Conservation (phyloP, 2,797 vertebrate genomes). For the Pseudomugil tenellus region DNA sequence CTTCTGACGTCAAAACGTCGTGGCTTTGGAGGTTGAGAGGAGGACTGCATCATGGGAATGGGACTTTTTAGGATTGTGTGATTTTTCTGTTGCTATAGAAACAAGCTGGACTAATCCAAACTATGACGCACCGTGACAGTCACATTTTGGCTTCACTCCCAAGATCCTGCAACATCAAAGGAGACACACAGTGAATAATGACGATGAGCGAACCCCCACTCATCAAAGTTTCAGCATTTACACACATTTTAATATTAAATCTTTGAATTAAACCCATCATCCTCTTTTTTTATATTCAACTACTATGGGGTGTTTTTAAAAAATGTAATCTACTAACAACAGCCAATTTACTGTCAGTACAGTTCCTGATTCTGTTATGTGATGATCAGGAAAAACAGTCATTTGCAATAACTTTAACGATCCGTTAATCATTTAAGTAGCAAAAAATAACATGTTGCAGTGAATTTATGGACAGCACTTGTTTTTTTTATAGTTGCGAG, state of each 20-base stretch:
- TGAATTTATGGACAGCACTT: background rate
- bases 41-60: slow-evolving; percentile 80
- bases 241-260: slow-evolving; percentile 30
- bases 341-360: background rate
- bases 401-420: background rate
- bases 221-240: slow-evolving; percentile 27
- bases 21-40: slow-evolving; percentile 77
- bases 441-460: background rate
- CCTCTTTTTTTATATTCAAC: slow-evolving; percentile 34
- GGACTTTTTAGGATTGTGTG: slow-evolving; percentile 43
- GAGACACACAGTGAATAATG: slow-evolving; percentile 67
- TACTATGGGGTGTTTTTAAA: slow-evolving; percentile 40
- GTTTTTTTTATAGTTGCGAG: background rate
- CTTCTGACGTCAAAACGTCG: slow-evolving; percentile 78
- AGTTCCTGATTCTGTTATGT: background rate
- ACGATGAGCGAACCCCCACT: slow-evolving; percentile 29
- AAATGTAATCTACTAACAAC: slow-evolving; percentile 37
- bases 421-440: background rate
- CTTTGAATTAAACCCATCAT: slow-evolving; percentile 47
- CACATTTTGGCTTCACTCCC: slow-evolving; percentile 81
- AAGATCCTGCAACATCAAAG: slow-evolving; percentile 81
- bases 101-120: slow-evolving; percentile 69
- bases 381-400: background rate
- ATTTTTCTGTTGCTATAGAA: slow-evolving; percentile 77
- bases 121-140: slow-evolving; percentile 66